A percentile compares a stretch with the other conserved stretches of the same genome.
Conservation (phyloP, 2,797 vertebrate genomes). For the Perodicticus potto region DNA sequence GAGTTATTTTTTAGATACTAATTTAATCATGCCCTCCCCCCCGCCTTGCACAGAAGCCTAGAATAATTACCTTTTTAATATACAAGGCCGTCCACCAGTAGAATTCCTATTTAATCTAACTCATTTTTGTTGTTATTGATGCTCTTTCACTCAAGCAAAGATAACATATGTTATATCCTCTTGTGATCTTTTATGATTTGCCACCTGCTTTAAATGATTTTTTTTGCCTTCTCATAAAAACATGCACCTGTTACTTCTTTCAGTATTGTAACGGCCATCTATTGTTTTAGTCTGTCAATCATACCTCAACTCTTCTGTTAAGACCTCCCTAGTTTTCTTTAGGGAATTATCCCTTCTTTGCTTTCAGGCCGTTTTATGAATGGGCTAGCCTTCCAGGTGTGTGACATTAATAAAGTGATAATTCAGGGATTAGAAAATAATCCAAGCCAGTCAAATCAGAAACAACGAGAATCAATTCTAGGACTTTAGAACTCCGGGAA, state of each 20-base stretch:
- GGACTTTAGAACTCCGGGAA: slow-evolving; percentile 6
- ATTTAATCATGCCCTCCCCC: background rate
- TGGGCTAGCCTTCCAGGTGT: background rate
- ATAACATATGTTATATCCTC: background rate
- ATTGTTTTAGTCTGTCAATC: background rate
- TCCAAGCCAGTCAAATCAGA: background rate
- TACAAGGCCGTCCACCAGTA: background rate
- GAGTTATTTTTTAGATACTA: slow-evolving; percentile 45
- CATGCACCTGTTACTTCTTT: background rate
- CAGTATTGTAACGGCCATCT: background rate
- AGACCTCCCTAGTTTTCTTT: background rate
- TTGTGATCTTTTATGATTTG: background rate
- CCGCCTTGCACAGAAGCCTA: background rate
- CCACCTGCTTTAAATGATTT: background rate
- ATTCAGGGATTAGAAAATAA: slow-evolving; percentile 18
- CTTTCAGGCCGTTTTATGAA: background rate
- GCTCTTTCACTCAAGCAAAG: slow-evolving; percentile 26
- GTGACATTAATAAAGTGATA: background rate
- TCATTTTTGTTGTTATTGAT: slow-evolving; percentile 47
- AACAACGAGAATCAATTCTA: background rate
- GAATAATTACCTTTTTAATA: slow-evolving; percentile 41
- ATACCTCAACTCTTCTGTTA: background rate
- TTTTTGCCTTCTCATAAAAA: background rate
- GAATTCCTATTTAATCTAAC: background rate
- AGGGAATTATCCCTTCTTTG: background rate